A percentile compares a stretch with the other conserved stretches of the same genome.
Conservation (phyloP, 2,113 vertebrate species). For the Amphiprion percula region DNA sequence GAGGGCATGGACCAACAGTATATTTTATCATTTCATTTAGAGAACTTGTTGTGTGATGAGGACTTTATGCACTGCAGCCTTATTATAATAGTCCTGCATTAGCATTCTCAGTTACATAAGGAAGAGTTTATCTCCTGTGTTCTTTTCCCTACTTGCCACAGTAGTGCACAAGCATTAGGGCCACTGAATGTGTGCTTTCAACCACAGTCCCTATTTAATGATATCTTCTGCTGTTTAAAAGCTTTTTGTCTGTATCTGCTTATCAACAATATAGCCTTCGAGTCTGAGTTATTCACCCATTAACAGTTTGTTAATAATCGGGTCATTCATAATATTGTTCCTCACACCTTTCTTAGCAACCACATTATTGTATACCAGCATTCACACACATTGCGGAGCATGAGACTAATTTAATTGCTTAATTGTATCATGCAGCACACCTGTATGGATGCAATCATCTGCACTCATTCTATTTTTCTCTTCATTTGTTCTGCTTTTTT, state of each 20-base stretch:
- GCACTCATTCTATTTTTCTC: not conserved
- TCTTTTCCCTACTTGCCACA: constrained; percentile 19
- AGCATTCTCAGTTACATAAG: constrained; percentile 38
- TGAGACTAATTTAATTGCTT: not conserved
- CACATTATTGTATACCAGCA: constrained; percentile 1
- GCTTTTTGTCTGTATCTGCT: constrained; percentile 2
- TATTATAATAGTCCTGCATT: constrained; percentile 12
- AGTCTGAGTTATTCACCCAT: not conserved
- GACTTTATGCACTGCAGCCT: constrained; percentile 11
- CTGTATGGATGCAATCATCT: not conserved
- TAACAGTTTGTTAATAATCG: constrained; percentile 9
- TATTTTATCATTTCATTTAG: constrained; percentile 13
- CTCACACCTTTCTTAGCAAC: not conserved
- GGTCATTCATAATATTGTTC: not conserved
- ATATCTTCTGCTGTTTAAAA: constrained; percentile 19
- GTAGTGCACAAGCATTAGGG: constrained; percentile 9
- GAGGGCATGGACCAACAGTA: not conserved
- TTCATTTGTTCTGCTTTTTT: not conserved
- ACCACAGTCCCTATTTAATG: constrained; percentile 13
- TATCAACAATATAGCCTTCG: not conserved
- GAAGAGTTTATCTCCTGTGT: constrained; percentile 8
- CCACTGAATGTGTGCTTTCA: constrained; percentile 24
- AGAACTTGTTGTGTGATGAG: constrained; percentile 19
- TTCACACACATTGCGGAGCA: not conserved
- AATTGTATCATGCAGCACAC: not conserved